phyloP scores from a whole-genome alignment of 2,888 invertebrate genomes.

The Salticus scenicus region DNA sequence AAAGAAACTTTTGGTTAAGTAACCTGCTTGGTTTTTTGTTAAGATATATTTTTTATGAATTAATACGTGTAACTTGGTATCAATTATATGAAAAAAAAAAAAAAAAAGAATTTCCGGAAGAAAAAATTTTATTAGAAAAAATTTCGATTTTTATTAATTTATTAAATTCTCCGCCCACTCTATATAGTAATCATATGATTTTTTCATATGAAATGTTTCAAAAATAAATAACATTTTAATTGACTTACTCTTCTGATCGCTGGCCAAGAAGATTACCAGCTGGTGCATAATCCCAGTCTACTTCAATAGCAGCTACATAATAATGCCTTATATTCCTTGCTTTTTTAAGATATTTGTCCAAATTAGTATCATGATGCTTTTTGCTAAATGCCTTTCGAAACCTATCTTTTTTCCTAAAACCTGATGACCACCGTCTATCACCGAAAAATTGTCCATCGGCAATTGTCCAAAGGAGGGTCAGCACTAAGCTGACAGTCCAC shows the following conservation, averaged over 20 bases:
- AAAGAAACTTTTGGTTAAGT: no score
- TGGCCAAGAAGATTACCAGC: conserved; percentile 47
- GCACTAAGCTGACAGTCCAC: conserved; percentile 27
- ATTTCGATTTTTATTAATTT: no score
- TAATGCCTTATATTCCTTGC: conserved; percentile 63
- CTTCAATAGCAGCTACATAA: conserved; percentile 67
- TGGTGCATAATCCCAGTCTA: conserved; percentile 69
- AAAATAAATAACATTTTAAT: neutral
- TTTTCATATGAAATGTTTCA: no score
- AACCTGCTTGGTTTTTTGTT: no score
- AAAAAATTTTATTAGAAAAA: no score
- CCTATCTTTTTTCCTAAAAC: conserved; percentile 31
- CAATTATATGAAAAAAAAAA: no score
- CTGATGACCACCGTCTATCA: conserved; percentile 32
- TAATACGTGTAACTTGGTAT: no score
- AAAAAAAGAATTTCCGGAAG: no score
- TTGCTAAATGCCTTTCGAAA: conserved; percentile 43
- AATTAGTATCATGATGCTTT: conserved; percentile 41
- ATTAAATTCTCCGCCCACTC: no score
- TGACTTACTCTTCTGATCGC: conserved; percentile 52
- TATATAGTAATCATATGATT: no score
- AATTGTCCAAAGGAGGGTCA: conserved; percentile 39
- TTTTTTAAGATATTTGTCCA: conserved; percentile 54
- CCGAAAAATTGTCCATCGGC: conserved; percentile 59
- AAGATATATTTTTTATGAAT: no score